phyloP scores from a whole-genome alignment of 2,113 vertebrate genomes.

The Fukomys damarensis region DNA sequence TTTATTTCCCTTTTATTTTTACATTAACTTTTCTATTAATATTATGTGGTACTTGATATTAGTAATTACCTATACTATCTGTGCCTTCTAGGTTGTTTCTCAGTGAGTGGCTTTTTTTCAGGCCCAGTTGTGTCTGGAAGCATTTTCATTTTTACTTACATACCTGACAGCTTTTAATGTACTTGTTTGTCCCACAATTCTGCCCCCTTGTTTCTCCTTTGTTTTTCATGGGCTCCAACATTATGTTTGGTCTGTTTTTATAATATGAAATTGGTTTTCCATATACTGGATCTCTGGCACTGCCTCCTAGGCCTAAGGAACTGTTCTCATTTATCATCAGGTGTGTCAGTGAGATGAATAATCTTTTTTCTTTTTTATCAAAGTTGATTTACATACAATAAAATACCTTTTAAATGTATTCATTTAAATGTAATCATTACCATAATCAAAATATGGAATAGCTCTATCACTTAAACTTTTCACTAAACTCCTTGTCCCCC shows the following conservation, averaged over 20 bases:
- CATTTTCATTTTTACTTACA: not conserved
- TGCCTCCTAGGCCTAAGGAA: not conserved
- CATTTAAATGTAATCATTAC: not conserved
- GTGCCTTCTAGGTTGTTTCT: not conserved
- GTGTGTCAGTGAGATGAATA: not conserved
- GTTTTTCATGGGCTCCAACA: not conserved
- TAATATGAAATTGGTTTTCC: not conserved
- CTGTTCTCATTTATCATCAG: not conserved
- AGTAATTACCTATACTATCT: not conserved
- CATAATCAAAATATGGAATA: not conserved
- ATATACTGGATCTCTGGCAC: not conserved
- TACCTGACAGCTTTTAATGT: not conserved
- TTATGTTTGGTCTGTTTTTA: not conserved
- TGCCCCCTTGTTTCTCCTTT: not conserved
- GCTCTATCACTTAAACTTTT: not conserved
- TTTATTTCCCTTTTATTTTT: constrained; percentile 4
- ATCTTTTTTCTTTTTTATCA: not conserved
- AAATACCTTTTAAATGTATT: not conserved
- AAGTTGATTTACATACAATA: not conserved
- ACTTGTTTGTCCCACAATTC: not conserved
- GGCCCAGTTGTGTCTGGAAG: not conserved
- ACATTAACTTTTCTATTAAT: not conserved
- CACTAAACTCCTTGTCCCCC: not conserved
- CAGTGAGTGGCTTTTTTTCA: not conserved
- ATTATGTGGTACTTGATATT: not conserved